Evolutionary conservation across 2,113 vertebrate genomes (phyloP).

Genomic region (Actinemys pallida): DNA sequence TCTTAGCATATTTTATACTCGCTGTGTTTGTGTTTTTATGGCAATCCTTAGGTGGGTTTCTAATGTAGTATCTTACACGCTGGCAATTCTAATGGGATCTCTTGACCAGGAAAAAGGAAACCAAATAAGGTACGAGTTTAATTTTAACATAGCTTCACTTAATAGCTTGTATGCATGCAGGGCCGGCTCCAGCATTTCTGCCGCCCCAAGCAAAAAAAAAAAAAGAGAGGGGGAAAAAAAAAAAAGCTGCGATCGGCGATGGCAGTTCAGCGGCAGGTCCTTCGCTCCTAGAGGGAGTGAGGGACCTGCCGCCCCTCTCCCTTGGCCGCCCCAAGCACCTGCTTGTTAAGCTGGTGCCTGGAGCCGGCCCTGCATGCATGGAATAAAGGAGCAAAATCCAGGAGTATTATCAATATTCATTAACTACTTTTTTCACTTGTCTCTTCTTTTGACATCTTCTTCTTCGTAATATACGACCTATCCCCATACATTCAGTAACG

Average conservation of each 20-base stretch:
- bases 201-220: no score
- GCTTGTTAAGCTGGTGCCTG: no score
- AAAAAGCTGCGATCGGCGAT: no score
- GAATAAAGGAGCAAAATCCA: background rate
- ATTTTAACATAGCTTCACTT: background rate
- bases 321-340: no score
- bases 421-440: background rate
- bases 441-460: background rate
- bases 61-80: background rate
- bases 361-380: background rate
- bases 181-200: no score
- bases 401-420: background rate
- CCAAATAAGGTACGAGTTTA: background rate
- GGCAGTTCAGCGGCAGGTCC: no score
- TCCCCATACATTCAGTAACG: background rate
- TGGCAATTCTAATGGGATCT: background rate
- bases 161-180: background rate
- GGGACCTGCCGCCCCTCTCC: no score
- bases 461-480: background rate
- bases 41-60: background rate
- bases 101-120: background rate
- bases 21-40: background rate
- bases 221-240: no score
- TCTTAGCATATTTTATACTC: background rate
- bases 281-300: no score